Evolutionary conservation across 2,888 invertebrate species (phyloP).

Genomic region (Allophyes oxyacanthae): DNA sequence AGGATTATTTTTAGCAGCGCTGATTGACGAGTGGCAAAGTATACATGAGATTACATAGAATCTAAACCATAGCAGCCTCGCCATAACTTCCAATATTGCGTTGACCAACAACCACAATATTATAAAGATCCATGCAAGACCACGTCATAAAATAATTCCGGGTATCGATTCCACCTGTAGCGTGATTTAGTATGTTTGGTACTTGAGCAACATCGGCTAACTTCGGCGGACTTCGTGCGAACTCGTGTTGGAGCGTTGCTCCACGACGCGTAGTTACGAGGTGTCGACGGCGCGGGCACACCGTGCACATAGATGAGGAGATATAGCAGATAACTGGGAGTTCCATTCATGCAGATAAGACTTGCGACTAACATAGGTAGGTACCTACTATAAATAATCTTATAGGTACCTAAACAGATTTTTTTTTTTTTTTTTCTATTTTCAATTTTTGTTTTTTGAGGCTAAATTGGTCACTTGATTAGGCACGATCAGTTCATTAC

Average conservation of each 20-base stretch:
- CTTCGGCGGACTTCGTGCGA: conserved; percentile 37
- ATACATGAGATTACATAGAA: too few species aligned
- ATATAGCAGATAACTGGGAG: conserved; percentile 31
- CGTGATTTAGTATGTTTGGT: conserved; percentile 38
- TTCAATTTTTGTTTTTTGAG: too few species aligned
- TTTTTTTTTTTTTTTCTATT: too few species aligned
- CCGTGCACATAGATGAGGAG: conserved; percentile 38
- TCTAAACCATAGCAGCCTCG: too few species aligned
- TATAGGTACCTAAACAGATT: too few species aligned
- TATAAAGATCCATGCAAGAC: conserved; percentile 3
- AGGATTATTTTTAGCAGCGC: too few species aligned
- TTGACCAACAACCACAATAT: too few species aligned
- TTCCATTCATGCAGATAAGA: conserved; percentile 38
- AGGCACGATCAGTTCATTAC: too few species aligned
- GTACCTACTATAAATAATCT: too few species aligned
- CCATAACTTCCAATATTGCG: too few species aligned
- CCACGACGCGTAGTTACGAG: conserved; percentile 49
- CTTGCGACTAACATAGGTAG: not conserved
- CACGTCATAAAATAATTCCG: conserved; percentile 5
- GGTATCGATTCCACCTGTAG: conserved; percentile 43
- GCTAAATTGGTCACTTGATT: too few species aligned
- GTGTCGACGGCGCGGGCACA: conserved; percentile 46
- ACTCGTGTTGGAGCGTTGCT: conserved; percentile 37
- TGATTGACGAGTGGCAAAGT: too few species aligned
- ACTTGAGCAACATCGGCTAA: conserved; percentile 22